A percentile compares a stretch with the other conserved stretches of the same genome.
Conservation (phyloP, 2,888 invertebrate species). For the Rhopalosiphum nymphaeae region DNA sequence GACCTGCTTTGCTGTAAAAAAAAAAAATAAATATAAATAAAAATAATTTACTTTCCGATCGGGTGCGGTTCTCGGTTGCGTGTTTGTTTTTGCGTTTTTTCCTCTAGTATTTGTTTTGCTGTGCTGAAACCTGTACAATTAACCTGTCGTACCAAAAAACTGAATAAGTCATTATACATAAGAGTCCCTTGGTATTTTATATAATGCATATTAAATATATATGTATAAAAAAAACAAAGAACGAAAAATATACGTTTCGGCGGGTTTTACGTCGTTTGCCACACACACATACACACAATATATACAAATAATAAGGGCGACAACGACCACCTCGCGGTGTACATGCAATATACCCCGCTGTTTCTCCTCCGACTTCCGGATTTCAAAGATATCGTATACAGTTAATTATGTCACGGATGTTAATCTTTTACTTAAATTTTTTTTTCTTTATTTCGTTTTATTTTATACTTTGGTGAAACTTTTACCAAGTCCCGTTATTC, state of each 20-base stretch:
- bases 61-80: constrained; percentile 51
- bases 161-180: constrained; percentile 57
- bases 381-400: not conserved
- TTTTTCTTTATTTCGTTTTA: not conserved
- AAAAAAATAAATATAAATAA: constrained; percentile 22
- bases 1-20: not conserved
- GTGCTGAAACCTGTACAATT: constrained; percentile 60
- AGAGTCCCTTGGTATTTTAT: constrained; percentile 15
- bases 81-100: constrained; percentile 49
- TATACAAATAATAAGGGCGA: constrained; percentile 13
- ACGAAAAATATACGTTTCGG: constrained; percentile 19
- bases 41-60: constrained; percentile 43
- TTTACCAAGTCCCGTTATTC: constrained; percentile 36
- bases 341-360: not conserved
- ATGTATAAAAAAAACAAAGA: not conserved
- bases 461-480: constrained; percentile 30
- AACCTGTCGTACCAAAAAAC: constrained; percentile 54
- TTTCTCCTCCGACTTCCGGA: constrained; percentile 29
- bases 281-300: not conserved
- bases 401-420: constrained; percentile 23
- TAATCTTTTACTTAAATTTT: not conserved
- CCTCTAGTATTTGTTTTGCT: constrained; percentile 46
- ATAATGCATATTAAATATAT: constrained; percentile 29
- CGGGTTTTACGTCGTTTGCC: not conserved
- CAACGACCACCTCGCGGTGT: not conserved